Evolutionary conservation across 2,113 vertebrate species (phyloP).

Genomic region (Pipa parva): DNA sequence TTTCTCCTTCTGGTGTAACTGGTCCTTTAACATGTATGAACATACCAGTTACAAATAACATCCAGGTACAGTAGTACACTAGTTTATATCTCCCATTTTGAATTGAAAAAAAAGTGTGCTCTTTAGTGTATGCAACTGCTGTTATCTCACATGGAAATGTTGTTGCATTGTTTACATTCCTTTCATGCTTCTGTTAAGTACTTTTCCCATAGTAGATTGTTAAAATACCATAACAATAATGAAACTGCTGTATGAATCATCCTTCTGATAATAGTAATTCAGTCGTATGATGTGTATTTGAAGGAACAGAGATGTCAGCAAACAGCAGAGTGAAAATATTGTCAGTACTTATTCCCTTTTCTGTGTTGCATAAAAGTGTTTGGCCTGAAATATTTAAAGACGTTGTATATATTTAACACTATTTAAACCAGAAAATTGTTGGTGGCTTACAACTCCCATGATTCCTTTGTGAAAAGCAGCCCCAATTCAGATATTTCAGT

Average conservation of each 20-base stretch:
- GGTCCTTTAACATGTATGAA: no score
- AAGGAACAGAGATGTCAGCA: neutral
- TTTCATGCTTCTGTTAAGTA: neutral
- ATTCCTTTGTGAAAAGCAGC: no score
- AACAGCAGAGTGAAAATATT: neutral
- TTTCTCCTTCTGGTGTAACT: no score
- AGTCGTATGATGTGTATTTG: neutral
- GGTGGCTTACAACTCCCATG: no score
- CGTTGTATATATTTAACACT: no score
- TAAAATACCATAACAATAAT: slow-evolving; percentile 25
- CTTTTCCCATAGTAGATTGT: slow-evolving; percentile 7
- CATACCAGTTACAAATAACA: no score
- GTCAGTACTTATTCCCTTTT: neutral
- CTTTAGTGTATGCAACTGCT: neutral
- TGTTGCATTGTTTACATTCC: slow-evolving; percentile 35
- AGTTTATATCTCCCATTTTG: neutral
- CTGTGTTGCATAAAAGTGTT: no score
- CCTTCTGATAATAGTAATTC: slow-evolving; percentile 2
- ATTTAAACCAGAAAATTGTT: no score
- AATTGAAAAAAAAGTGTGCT: neutral
- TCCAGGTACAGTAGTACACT: no score
- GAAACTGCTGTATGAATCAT: neutral
- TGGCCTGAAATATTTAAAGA: no score
- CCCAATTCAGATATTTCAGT: no score
- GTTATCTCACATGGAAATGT: slow-evolving; percentile 17